phyloP scores from a whole-genome alignment of 2,113 vertebrate species.

The Pavo muticus region DNA sequence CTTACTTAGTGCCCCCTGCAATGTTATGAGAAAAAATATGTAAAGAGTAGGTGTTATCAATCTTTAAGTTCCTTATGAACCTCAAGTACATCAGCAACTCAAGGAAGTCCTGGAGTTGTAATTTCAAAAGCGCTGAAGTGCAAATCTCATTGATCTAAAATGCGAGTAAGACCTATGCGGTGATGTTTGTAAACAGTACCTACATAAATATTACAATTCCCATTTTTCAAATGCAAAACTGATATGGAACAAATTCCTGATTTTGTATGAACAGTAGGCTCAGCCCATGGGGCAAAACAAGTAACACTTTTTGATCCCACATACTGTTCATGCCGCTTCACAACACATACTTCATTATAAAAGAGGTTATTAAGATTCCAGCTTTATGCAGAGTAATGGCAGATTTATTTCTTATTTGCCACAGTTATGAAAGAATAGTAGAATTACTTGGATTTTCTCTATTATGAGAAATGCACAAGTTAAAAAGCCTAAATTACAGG shows the following conservation, averaged over 20 bases:
- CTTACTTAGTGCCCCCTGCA: not conserved
- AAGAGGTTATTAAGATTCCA: not conserved
- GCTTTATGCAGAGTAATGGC: not conserved
- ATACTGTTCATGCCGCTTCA: not conserved
- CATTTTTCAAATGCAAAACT: not conserved
- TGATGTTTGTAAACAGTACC: not conserved
- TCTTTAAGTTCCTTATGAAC: not conserved
- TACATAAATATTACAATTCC: not conserved
- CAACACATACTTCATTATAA: not conserved
- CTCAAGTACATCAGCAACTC: not conserved
- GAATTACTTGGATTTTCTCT: not conserved
- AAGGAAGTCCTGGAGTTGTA: not conserved
- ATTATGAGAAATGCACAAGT: not conserved
- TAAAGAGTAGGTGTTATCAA: not conserved
- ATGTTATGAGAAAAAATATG: not conserved
- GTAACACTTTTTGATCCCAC: not conserved
- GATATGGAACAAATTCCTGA: not conserved
- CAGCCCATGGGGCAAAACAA: not conserved
- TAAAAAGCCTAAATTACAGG: not conserved
- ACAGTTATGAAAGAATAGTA: not conserved
- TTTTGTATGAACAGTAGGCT: fast-evolving
- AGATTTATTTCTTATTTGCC: not conserved
- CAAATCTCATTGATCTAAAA: not conserved
- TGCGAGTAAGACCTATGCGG: not conserved
- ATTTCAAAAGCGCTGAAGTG: not conserved